Base-by-base conservation (phyloP, 2,113 vertebrate species). In the Datnioides undecimradiatus region DNA sequence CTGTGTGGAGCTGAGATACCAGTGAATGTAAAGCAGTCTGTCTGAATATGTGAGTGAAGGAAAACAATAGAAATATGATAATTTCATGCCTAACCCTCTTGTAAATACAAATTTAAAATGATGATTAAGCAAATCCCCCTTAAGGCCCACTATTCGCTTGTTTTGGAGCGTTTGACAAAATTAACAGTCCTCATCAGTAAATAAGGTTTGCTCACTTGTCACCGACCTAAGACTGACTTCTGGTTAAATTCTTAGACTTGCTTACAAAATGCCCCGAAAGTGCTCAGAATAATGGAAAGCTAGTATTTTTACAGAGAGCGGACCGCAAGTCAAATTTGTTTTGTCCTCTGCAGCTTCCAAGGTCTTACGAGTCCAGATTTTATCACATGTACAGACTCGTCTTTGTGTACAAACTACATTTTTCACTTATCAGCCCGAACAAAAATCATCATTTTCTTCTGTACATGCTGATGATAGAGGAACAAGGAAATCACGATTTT, bases 341-440 rank as follows among this genome's bases (percentile, higher is more conserved):
- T 23, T 52, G 16, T 19, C 25, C 6, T 25, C 14, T n/a, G 16
- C 2, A 7, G n/a, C 41, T 38, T 6, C 29, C 16, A 6, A 48
- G 14, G 2, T 19, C 33, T 59, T 11, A 21, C 34, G 51, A 55
- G 62, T 62, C 23, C n/a, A 34, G 63, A 73, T 65, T 31, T 21
- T 0, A 75, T 49, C 52, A 43, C 55, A 63, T 10, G 0, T 27
- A n/a, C 33, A 49, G 34, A n/a, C 38, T 33, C 40, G 6, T 69
- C 60, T 79, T 38, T n/a, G 14, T 55, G 19, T 8, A 64, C 27
- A 73, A 73, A 51, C 58, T 23, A 8, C 41, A 57, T 76, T 68
- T 63, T 51, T 67, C 13, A 45, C 48, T 67, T 40, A 73, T 69
- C 57, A 66, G 45, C 23, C n/a, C 14, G 45, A 74, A 78, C 34